These are phyloP conservation scores for Tupiocoris notatus DNA, from an alignment of 2,888 invertebrate genomes.

Conservation along the genomic window DNA sequence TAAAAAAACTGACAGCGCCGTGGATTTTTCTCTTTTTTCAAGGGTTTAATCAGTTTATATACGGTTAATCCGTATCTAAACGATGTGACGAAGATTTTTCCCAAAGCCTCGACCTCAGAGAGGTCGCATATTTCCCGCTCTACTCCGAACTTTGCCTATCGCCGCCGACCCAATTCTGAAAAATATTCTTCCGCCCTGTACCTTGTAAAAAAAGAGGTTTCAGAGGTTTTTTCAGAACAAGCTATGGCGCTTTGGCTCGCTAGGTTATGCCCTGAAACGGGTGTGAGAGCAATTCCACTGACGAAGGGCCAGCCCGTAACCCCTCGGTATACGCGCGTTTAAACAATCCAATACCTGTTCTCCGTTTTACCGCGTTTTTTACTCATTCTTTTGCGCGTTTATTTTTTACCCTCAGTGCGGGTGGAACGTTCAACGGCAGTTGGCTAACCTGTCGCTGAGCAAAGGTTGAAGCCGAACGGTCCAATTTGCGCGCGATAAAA, in stretches of 20 bases:
- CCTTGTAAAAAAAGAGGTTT: background rate
- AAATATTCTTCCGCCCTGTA: background rate
- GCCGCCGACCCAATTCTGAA: background rate
- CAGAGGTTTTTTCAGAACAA: background rate
- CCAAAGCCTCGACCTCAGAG: background rate
- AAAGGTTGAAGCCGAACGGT: background rate
- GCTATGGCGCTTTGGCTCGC: background rate
- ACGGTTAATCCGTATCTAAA: background rate
- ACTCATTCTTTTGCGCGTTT: background rate
- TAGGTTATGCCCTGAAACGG: background rate
- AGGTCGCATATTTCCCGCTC: background rate
- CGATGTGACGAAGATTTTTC: background rate
- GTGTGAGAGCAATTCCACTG: background rate
- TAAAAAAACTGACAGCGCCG: too few relatives aligned
- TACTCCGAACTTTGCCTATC: background rate
- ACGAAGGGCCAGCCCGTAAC: background rate
- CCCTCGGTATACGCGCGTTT: conserved; percentile 15
- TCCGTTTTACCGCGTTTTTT: background rate
- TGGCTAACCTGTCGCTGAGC: background rate
- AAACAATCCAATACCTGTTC: conserved; percentile 24
- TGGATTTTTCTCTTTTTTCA: background rate
- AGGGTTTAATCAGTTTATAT: background rate
- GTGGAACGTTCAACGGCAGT: background rate
- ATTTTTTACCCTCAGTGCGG: background rate
- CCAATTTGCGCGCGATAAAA: background rate